Conservation (phyloP, 2,888 invertebrate genomes). For the Suillia variegata region DNA sequence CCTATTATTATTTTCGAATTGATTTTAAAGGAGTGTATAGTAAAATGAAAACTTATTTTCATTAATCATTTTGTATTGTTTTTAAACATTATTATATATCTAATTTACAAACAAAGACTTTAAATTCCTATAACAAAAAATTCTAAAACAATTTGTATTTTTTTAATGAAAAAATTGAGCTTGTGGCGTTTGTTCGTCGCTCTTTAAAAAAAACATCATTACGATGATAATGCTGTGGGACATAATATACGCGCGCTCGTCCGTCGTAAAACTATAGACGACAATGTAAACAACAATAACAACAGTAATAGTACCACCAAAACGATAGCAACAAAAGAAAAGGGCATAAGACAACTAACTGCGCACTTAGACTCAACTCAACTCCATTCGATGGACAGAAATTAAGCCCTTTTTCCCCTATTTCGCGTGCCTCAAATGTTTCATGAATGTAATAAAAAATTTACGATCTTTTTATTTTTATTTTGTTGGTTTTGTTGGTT, state of each 20-base stretch:
- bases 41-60: no score
- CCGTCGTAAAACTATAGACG: neutral
- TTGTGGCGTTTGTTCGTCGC: neutral
- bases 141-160: no score
- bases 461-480: conserved; percentile 4
- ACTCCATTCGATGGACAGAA: neutral
- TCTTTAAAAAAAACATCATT: neutral
- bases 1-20: no score
- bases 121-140: no score
- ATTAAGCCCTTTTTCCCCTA: neutral
- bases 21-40: no score
- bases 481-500: neutral
- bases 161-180: no score
- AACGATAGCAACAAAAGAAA: neutral
- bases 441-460: conserved; percentile 1
- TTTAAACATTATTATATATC: no score
- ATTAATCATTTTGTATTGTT: no score
- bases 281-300: neutral
- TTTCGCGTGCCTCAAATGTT: neutral
- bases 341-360: neutral
- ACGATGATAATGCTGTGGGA: conserved; percentile 1
- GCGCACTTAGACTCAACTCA: neutral
- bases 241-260: neutral
- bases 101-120: no score
- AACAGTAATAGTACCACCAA: neutral